Conservation (phyloP, 2,797 vertebrate species). For the Brachyrhaphis roseni region DNA sequence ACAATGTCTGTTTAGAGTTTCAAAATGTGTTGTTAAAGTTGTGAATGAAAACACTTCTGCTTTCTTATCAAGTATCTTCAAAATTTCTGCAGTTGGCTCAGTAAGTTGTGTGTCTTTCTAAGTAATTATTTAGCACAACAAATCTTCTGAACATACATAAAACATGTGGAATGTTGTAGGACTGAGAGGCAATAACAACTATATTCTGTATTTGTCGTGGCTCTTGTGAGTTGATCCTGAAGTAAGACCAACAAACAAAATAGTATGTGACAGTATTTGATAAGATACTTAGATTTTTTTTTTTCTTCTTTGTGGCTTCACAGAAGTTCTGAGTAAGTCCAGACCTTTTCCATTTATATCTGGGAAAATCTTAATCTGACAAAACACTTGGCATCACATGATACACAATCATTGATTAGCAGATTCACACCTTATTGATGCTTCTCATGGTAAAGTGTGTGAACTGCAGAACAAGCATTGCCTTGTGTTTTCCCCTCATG, state of each 20-base stretch:
- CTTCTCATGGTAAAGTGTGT: slow-evolving; percentile 31
- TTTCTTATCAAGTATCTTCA: neutral
- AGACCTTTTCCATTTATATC: slow-evolving; percentile 28
- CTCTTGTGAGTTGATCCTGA: neutral
- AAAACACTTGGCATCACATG: slow-evolving; percentile 38
- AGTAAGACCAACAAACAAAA: neutral
- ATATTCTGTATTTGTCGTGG: slow-evolving; percentile 6
- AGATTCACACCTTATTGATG: slow-evolving; percentile 50
- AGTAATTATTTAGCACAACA: neutral
- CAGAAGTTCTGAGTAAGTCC: neutral
- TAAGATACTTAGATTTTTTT: neutral
- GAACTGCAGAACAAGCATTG: slow-evolving; percentile 43
- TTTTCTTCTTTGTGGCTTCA: neutral
- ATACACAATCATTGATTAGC: slow-evolving; percentile 36
- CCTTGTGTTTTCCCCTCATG: neutral
- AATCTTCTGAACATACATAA: neutral
- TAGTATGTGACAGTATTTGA: neutral
- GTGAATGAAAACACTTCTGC: neutral
- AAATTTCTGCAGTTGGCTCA: slow-evolving; percentile 4
- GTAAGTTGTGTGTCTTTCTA: slow-evolving; percentile 21
- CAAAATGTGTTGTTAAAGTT: neutral
- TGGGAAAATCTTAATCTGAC: slow-evolving; percentile 31
- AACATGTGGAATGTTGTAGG: neutral
- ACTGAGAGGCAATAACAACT: neutral
- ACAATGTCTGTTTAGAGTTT: neutral